phyloP scores from a whole-genome alignment of 2,888 invertebrate genomes.

The Unio pictorum region DNA sequence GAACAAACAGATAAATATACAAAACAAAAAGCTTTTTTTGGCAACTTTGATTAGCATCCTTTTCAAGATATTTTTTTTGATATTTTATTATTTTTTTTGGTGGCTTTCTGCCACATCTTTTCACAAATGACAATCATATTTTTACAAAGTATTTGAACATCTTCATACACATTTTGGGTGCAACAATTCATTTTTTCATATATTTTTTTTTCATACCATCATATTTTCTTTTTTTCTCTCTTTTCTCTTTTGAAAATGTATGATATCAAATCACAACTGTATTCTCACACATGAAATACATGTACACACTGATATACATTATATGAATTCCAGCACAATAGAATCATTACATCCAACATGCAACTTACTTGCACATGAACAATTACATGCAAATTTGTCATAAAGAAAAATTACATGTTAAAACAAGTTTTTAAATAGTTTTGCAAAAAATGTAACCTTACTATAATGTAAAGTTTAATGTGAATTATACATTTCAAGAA shows the following conservation, averaged over 20 bases:
- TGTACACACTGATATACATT: neutral
- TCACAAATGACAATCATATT: constrained; percentile 14
- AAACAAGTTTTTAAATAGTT: neutral
- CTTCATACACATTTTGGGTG: constrained; percentile 11
- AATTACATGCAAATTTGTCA: no score
- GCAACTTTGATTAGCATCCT: constrained; percentile 12
- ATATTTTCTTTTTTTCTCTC: constrained; percentile 10
- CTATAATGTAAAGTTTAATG: no score
- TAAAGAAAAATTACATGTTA: no score
- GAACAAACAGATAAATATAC: no score
- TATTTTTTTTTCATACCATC: constrained; percentile 12
- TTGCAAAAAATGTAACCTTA: neutral
- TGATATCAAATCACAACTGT: neutral
- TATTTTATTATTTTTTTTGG: constrained; percentile 29
- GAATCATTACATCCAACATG: no score
- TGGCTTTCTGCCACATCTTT: constrained; percentile 49
- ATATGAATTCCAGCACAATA: neutral
- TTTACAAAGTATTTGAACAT: constrained; percentile 11
- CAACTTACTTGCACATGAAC: no score
- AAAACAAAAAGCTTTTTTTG: neutral
- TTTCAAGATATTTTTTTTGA: constrained; percentile 19
- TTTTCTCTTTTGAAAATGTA: constrained; percentile 11
- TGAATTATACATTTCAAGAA: no score
- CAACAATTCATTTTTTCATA: constrained; percentile 9
- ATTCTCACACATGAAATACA: neutral